Percentiles rank a stretch among this genome's conserved stretches.
phyloP scores from a whole-genome alignment of 2,888 invertebrate genomes.

The Oligia strigilis region DNA sequence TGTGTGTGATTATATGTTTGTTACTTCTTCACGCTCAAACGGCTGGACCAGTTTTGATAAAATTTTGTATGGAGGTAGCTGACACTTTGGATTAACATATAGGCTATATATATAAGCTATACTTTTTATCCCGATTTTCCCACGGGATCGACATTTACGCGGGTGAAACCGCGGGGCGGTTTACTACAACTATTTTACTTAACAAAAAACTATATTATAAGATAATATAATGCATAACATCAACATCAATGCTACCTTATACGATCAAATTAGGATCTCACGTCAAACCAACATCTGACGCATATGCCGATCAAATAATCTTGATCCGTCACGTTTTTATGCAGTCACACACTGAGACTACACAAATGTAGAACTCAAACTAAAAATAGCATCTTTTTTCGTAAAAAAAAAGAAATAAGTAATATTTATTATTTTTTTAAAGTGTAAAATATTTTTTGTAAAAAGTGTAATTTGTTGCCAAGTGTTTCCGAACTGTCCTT shows the following conservation, averaged over 20 bases:
- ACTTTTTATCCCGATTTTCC: too few relatives aligned
- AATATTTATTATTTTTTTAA: background rate
- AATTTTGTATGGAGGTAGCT: too few relatives aligned
- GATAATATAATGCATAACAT: conserved; percentile 16
- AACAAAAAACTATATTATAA: background rate
- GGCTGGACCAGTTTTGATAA: too few relatives aligned
- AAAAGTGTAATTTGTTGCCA: conserved; percentile 30
- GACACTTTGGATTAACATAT: too few relatives aligned
- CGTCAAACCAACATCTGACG: conserved; percentile 64
- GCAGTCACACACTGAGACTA: conserved; percentile 40
- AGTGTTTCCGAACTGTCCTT: conserved; percentile 67
- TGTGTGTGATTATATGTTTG: too few relatives aligned
- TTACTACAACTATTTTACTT: background rate
- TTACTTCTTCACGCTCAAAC: too few relatives aligned
- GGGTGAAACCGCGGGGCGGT: too few relatives aligned
- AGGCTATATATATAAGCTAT: too few relatives aligned
- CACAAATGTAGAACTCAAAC: conserved; percentile 42
- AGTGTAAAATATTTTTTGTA: conserved; percentile 12
- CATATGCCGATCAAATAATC: conserved; percentile 59
- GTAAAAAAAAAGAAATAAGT: conserved; percentile 31
- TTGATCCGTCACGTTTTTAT: conserved; percentile 53
- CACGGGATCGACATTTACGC: too few relatives aligned
- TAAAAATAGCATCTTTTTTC: conserved; percentile 27
- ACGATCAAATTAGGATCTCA: conserved; percentile 61
- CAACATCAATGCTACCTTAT: background rate